phyloP scores from a whole-genome alignment of 2,113 vertebrate species.

The Archilochus colubris region DNA sequence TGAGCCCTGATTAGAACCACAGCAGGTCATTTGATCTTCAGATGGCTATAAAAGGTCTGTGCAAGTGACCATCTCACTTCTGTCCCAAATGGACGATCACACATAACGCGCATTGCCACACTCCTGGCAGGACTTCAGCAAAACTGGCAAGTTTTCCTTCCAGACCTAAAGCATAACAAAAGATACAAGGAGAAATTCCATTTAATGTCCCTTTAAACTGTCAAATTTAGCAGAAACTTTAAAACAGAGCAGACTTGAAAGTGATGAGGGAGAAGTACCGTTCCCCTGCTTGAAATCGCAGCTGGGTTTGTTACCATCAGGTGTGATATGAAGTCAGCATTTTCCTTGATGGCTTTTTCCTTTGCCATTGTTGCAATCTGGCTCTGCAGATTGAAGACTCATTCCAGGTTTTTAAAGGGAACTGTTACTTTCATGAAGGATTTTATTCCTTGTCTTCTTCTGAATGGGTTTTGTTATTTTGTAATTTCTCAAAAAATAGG shows the following conservation, averaged over 20 bases:
- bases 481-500: conserved; percentile 44
- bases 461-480: conserved; percentile 40
- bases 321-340: conserved; percentile 59
- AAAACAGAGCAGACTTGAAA: conserved; percentile 49
- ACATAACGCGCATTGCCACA: neutral
- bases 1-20: conserved; percentile 68
- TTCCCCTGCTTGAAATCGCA: conserved; percentile 20
- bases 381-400: neutral
- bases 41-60: conserved; percentile 68
- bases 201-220: conserved; percentile 40
- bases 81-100: conserved; percentile 47
- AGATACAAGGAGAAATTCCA: conserved; percentile 22
- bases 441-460: conserved; percentile 45
- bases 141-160: conserved; percentile 30
- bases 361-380: conserved; percentile 50
- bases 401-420: conserved; percentile 48
- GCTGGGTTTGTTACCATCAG: conserved; percentile 50
- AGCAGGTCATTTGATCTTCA: conserved; percentile 64
- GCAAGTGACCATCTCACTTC: conserved; percentile 34
- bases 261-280: conserved; percentile 22
- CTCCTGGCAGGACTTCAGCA: conserved; percentile 50
- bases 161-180: conserved; percentile 4
- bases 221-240: conserved; percentile 18
- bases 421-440: conserved; percentile 21
- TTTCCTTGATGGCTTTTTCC: conserved; percentile 48